Evolutionary conservation across 2,888 invertebrate species (phyloP).

Genomic region (Liposcelis brunnea): DNA sequence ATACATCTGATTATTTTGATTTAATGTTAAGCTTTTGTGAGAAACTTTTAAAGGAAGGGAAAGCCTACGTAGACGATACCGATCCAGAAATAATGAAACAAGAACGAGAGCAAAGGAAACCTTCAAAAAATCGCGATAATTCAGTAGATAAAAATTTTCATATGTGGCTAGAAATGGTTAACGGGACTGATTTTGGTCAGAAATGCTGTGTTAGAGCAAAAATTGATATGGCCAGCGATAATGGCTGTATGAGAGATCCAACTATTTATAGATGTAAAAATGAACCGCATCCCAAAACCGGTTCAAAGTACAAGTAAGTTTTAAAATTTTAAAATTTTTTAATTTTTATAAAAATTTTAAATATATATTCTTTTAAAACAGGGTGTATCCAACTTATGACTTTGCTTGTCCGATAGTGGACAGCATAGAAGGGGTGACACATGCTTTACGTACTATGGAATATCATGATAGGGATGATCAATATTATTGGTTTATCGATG

Average conservation of each 20-base stretch:
- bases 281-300: slow-evolving; percentile 85
- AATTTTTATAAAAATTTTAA: background rate
- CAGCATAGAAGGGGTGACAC: slow-evolving; percentile 91
- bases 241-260: slow-evolving; percentile 95
- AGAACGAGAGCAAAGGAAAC: slow-evolving; percentile 75
- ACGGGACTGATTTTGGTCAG: slow-evolving; percentile 59
- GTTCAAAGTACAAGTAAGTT: slow-evolving; percentile 79
- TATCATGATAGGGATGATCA: slow-evolving; percentile 97
- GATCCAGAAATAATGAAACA: slow-evolving; percentile 87
- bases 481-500: slow-evolving; percentile 93
- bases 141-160: slow-evolving; percentile 68
- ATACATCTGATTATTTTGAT: slow-evolving; percentile 95
- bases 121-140: slow-evolving; percentile 71
- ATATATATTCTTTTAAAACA: slow-evolving; percentile 27
- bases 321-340: background rate
- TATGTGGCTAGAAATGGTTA: slow-evolving; percentile 91
- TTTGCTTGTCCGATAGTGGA: slow-evolving; percentile 99
- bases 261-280: slow-evolving; percentile 92
- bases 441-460: slow-evolving; percentile 93
- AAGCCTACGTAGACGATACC: slow-evolving; percentile 94
- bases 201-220: slow-evolving; percentile 91
- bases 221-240: slow-evolving; percentile 90
- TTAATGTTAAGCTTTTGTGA: slow-evolving; percentile 76
- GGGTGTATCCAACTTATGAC: slow-evolving; percentile 98
- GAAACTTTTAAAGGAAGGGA: slow-evolving; percentile 67